Base-by-base conservation (phyloP, 2,113 vertebrate species). In the Saccopteryx bilineata region DNA sequence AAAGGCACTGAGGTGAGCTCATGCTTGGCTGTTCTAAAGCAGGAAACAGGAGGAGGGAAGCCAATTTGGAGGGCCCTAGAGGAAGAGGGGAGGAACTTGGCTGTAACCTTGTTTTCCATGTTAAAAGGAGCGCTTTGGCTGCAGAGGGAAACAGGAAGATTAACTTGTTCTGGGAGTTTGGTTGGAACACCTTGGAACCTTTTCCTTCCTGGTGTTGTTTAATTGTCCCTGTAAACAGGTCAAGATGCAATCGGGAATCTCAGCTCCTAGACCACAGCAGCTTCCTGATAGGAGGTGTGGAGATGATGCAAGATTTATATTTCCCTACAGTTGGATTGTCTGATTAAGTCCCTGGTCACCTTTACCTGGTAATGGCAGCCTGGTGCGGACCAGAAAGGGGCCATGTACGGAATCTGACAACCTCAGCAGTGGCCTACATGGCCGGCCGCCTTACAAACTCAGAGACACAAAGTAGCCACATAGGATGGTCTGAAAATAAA, bases 341-440 rank as follows among this genome's bases (percentile, higher is more conserved):
- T 26, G 69, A 24, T 39, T 2, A 52, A 2, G 2, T 71, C 79
- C 63, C 15, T 21, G 0, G 6, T 21, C 69, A 52, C 46, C 14
- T 6, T 88, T 14, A 9, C n/a, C 46, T 1, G 14, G 46, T 52
- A 58, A n/a, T 5, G 28, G n/a, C 33, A 3, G 13, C 33, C 78
- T 8, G 28, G 71, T 0, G 46, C 4, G 46, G 46, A 12, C 17
- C 8, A 4, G 3, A 8, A 50, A 75, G 72, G 24, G 26, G 46
- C 12, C 72, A 5, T 46, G 4, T 3, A 10, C 46, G 1, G 4
- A 2, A 2, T 12, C 39, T 26, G 71, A 26, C 71, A 24, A 7
- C 6, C 46, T 48, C 23, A 7, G 46, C 11, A 23, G 63, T 3
- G 7, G 46, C 72, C 72, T 28, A 31, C 46, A 0, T 3, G 12